Conservation (phyloP, 2,797 vertebrate species). For the Florisuga fusca region DNA sequence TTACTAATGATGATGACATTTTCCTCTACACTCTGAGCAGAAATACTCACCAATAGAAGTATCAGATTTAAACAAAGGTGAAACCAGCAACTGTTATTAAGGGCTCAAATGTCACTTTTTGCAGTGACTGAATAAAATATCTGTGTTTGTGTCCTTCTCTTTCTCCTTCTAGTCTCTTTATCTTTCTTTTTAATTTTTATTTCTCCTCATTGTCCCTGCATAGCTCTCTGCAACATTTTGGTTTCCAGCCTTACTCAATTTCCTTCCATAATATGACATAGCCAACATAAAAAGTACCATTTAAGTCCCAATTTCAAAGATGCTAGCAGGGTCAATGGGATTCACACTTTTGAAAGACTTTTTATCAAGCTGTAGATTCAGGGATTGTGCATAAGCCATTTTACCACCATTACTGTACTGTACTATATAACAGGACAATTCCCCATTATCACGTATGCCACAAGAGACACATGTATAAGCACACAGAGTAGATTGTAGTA, state of each 20-base stretch:
- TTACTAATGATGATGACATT: neutral
- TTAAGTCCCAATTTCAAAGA: neutral
- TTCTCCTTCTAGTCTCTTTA: neutral
- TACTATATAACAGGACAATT: neutral
- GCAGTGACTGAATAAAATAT: neutral
- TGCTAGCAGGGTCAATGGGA: neutral
- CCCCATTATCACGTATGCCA: neutral
- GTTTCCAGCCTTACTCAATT: neutral
- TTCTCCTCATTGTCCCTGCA: neutral
- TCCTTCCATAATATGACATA: neutral
- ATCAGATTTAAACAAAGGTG: neutral
- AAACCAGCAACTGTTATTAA: neutral
- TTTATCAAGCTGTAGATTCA: neutral
- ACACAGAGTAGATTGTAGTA: neutral
- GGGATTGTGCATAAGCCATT: neutral
- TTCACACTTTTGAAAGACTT: neutral
- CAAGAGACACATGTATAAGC: neutral
- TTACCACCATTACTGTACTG: accelerated
- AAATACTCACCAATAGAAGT: neutral
- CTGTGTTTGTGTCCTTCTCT: neutral
- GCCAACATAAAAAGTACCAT: neutral
- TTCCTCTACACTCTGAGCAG: neutral
- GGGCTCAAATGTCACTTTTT: neutral
- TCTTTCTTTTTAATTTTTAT: neutral
- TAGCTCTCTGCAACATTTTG: neutral